These are phyloP conservation scores for Xiphydria camelus DNA, from an alignment of 2,888 invertebrate species.

Conservation along the genomic window DNA sequence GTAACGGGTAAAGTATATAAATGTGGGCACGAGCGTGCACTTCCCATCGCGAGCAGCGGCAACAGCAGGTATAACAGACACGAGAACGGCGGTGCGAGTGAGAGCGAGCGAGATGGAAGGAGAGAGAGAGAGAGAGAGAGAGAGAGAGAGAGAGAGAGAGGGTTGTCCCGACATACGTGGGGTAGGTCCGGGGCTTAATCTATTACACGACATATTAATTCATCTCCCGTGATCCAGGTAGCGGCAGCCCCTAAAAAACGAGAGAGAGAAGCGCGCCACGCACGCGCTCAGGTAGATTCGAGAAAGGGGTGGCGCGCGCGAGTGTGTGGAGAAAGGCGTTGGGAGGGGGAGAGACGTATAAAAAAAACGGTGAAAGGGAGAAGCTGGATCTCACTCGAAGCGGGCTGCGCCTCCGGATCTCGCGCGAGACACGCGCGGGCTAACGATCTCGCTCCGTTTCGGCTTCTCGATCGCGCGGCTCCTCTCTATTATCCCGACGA, in stretches of 20 bases:
- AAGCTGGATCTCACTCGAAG: too few species aligned
- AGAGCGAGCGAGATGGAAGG: neutral
- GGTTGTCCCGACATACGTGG: conserved; percentile 28
- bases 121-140: neutral
- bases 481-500: too few species aligned
- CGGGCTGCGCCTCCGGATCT: too few species aligned
- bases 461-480: too few species aligned
- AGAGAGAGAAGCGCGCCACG: conserved; percentile 40
- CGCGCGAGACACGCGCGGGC: too few species aligned
- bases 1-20: too few species aligned
- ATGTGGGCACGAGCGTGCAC: too few species aligned
- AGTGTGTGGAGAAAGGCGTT: too few species aligned
- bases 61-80: conserved; percentile 23
- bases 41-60: too few species aligned
- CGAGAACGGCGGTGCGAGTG: neutral
- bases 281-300: conserved; percentile 50
- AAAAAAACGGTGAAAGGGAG: too few species aligned
- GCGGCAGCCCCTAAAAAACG: conserved; percentile 9
- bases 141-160: conserved; percentile 22
- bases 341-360: too few species aligned
- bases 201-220: conserved; percentile 49
- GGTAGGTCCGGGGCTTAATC: conserved; percentile 37
- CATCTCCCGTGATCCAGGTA: conserved; percentile 39
- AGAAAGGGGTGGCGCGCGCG: conserved; percentile 40
- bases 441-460: too few species aligned